Evolutionary conservation across 2,797 vertebrate genomes (phyloP), one percentile per base, ranked within the genome.

Genomic region (Anguilla megastoma): DNA sequence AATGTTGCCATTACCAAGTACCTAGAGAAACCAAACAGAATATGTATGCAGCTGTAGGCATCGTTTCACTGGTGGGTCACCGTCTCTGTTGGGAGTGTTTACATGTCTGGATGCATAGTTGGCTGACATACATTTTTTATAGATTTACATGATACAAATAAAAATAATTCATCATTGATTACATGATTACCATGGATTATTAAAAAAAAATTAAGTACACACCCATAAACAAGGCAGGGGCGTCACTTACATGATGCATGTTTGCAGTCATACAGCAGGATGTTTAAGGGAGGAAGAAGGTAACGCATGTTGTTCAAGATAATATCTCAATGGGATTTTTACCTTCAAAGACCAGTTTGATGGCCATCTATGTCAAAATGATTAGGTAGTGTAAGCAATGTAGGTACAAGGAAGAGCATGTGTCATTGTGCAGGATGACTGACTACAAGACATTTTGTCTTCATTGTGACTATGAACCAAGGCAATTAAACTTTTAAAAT

Each of bases 21-120:
- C 88, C 87, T 91, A 1, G 90, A 87, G 87, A 91, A 89, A 87
- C 89, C 86, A 1, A 89, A 91, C 87, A 90, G 89, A 50, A 21
- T 82, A 14, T 45, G 18, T 82, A 6, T 50, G 45, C 9, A 1
- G 41, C 79, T 24, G 45, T 82, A 14, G 21, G n/a, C 79, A 82
- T 48, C 9, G 5, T 12, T 50, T 48, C 21, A 82, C 18, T 48
- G 41, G 79, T 48, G 41, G 45, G 21, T 82, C 79, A 82, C 24
- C 69, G 0, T 9, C 30, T 33, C 30, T 74, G 18, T 48, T 45
- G 36, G 16, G 76, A 80, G 21, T 48, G 79, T 82, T 82, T 24
- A 21, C 45, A 21, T 14, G 10, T 79, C 36, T 45, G 3, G 33
- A 79, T 41, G 4, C 33, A 5, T 21, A 2, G 18, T 50, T 82